Conservation (phyloP, 2,888 invertebrate species). For the Physocephala rufipes region DNA sequence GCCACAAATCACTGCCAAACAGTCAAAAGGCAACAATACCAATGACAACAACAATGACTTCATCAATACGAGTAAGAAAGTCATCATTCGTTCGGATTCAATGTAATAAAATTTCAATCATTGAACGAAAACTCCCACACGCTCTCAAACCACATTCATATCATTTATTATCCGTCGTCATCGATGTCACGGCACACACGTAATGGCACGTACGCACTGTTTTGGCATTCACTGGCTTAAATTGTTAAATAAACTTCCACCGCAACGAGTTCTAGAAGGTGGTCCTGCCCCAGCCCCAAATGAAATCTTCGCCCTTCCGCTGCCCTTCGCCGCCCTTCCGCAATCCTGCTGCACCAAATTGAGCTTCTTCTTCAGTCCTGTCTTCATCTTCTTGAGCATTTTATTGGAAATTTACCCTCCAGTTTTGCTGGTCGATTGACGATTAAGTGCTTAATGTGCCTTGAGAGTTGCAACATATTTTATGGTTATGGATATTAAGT, state of each 20-base stretch:
- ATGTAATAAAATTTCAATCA: constrained; percentile 10
- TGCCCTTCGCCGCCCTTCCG: not conserved
- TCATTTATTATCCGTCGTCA: no score
- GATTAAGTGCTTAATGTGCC: constrained; percentile 43
- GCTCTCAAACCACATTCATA: no score
- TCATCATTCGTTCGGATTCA: not conserved
- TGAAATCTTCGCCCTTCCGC: not conserved
- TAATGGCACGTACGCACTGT: not conserved
- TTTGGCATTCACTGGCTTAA: not conserved
- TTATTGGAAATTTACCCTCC: constrained; percentile 17
- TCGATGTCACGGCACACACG: no score
- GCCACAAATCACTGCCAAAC: constrained; percentile 10
- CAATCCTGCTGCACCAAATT: not conserved
- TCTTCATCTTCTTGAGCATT: not conserved
- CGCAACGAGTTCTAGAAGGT: not conserved
- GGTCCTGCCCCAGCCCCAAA: no score
- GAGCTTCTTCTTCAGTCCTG: not conserved
- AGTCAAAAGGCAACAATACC: constrained; percentile 6
- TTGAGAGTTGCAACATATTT: constrained; percentile 55
- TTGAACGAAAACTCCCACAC: not conserved
- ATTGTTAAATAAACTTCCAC: constrained; percentile 13
- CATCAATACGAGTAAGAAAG: not conserved
- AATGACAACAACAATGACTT: constrained; percentile 1
- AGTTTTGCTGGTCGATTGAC: constrained; percentile 11
- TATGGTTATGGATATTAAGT: constrained; percentile 48